Evolutionary conservation across 1,140 invertebrate genomes (phyloP), one percentile per base, ranked within the genome.

Genomic region (Pentalonia nigronervosa): DNA sequence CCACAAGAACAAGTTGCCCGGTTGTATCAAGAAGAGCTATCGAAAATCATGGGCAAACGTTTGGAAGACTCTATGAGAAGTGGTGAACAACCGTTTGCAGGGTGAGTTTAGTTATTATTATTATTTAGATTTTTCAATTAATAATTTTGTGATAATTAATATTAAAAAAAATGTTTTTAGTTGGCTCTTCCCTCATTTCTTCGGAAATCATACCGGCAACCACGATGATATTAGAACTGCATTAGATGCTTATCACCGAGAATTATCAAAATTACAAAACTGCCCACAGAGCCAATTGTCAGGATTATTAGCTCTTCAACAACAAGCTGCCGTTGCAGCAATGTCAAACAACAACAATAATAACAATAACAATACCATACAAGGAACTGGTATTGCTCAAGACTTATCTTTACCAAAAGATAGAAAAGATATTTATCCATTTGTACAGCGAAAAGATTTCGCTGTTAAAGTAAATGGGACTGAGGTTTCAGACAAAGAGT

Each of bases 1-100:
- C 97, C 99, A 86, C 98, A 99, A 95, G 99, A 99, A 95, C 99
- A 99, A 95, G 98, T 99, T 94, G 97, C 98, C 30, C 96, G 98
- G 94, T 99, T 99, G 94, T 99, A 99, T 95, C 98, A 99, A 94
- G 99, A 99, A 95, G 98, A 99, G 95, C 95, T 99, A 81, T 97
- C 98, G 84, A 99, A 99, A 95, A 96, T 99, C 34, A 98, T 98
- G 97, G 97, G 97, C 53, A 96, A 97, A 94, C 95, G 97, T 93
- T 96, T 97, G 45, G 97, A 97, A 41, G 97, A 97, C 23, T 90
- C 91, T 25, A 94, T 94, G 94, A 93, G 94, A 84, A 93, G 91
- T 53, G 94, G 94, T 25, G 94, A 94, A 81, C 95, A 95, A 94
- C 94, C 95, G 20, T 97, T 97, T 94, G 97, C 97, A 94, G 96